phyloP scores from a whole-genome alignment of 2,888 invertebrate species.

The Andricus quercusramuli region DNA sequence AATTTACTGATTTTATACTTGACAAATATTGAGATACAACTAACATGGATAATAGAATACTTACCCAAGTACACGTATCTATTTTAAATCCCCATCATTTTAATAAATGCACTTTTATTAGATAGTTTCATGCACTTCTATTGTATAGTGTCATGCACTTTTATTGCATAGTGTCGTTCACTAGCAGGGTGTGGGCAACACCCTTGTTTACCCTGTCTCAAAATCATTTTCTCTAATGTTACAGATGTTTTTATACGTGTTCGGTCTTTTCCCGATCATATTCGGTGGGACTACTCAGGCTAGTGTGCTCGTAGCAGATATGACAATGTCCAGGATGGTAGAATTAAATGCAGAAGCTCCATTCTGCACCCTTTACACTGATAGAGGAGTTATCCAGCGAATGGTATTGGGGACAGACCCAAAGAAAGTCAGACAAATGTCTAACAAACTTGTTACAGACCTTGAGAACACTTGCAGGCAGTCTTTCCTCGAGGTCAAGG shows the following conservation, averaged over 20 bases:
- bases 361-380: slow-evolving; percentile 82
- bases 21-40: no score
- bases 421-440: slow-evolving; percentile 81
- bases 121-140: no score
- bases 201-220: background rate
- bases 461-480: slow-evolving; percentile 81
- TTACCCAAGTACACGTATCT: no score
- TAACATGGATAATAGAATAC: no score
- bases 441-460: slow-evolving; percentile 82
- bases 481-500: slow-evolving; percentile 51
- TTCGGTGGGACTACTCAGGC: slow-evolving; percentile 53
- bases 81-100: no score
- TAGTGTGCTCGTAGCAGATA: slow-evolving; percentile 82
- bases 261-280: slow-evolving; percentile 53
- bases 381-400: slow-evolving; percentile 82
- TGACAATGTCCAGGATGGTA: slow-evolving; percentile 84
- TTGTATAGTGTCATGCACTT: no score
- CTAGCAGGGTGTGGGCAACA: no score
- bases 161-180: no score
- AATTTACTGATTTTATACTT: no score
- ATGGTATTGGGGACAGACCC: slow-evolving; percentile 82
- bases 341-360: slow-evolving; percentile 82
- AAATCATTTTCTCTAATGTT: slow-evolving; percentile 39
- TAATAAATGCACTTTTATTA: no score
- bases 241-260: slow-evolving; percentile 61